These are phyloP conservation scores for Drosophila recens DNA, from an alignment of 2,888 invertebrate genomes.

Conservation along the genomic window DNA sequence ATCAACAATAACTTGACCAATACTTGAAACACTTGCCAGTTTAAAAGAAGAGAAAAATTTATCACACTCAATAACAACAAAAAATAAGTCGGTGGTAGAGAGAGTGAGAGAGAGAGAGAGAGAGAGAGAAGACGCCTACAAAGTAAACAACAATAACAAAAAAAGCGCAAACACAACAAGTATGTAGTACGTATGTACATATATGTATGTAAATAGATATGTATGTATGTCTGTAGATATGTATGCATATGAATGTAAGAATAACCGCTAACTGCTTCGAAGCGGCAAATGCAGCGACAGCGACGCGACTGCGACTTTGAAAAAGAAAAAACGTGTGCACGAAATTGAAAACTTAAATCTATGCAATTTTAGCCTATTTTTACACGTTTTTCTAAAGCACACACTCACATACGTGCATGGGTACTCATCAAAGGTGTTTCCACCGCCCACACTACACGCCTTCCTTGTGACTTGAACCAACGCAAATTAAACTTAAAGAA, in stretches of 20 bases:
- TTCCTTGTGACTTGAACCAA: not conserved
- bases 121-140: slow-evolving; percentile 11
- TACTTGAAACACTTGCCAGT: slow-evolving; percentile 29
- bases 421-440: slow-evolving; percentile 20
- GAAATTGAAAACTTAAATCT: slow-evolving; percentile 39
- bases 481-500: not conserved
- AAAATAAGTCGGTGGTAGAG: slow-evolving; percentile 1
- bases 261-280: slow-evolving; percentile 9
- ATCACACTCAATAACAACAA: slow-evolving; percentile 31
- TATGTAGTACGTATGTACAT: not conserved
- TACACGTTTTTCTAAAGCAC: slow-evolving; percentile 37
- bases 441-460: slow-evolving; percentile 27
- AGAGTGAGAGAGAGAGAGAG: slow-evolving; percentile 6
- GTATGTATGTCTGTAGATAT: not conserved
- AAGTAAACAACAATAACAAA: slow-evolving; percentile 34
- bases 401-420: slow-evolving; percentile 12
- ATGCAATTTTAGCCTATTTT: slow-evolving; percentile 64
- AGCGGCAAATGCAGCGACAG: slow-evolving; percentile 22
- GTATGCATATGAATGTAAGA: not conserved
- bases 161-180: slow-evolving; percentile 30
- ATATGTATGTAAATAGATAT: slow-evolving; percentile 8
- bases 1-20: slow-evolving; percentile 25
- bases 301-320: slow-evolving; percentile 14
- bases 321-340: slow-evolving; percentile 25
- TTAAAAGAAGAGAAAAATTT: slow-evolving; percentile 26